Base-by-base conservation (phyloP, 1,140 invertebrate species). In the Ceratina australensis region DNA sequence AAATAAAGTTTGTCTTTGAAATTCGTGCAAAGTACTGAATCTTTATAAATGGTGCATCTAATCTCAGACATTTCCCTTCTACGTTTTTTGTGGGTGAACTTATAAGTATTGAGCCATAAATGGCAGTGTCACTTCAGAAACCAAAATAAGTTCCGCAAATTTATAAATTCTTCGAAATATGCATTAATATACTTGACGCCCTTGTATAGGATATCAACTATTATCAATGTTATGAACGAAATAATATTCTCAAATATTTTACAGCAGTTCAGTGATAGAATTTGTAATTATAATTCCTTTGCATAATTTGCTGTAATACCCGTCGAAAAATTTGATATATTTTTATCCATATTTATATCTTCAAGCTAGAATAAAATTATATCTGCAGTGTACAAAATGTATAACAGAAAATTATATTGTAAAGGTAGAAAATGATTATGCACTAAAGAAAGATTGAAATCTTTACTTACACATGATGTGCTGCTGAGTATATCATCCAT, bases 51-150 rank as follows among this genome's bases (percentile, higher is more conserved):
- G 50, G 28, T 60, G 26, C 50, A 47, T 16, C 65, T 60, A 42
- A 50, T 68, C 81, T 84, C 78, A 81, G 79, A 81, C 75, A 66
- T 80, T 86, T 87, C 71, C 81, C 81, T 84, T 81, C 85, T 87
- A 86, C 88, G 86, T 87, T 86, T 71, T 88, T 85, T 87, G 77
- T 73, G 66, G 73, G 84, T 72, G 79, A 79, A 81, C 80, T 88
- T 88, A 87, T 87, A 88, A 90, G 82, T 90, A 90, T 91, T 90
- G 89, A 90, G 90, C 89, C 90, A 90, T 80, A 84, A 86, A 84
- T 87, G 90, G 89, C 90, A 91, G 90, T 90, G 89, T 89, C 85
- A 83, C 85, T 78, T 88, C 82, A 83, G 78, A 84, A 86, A 82
- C 52, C 78, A 75, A 80, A 50, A 74, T 73, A 78, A 68, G 65